A percentile compares a stretch with the other conserved stretches of the same genome.
phyloP scores from a whole-genome alignment of 2,888 invertebrate genomes.

The Candidula unifasciata region DNA sequence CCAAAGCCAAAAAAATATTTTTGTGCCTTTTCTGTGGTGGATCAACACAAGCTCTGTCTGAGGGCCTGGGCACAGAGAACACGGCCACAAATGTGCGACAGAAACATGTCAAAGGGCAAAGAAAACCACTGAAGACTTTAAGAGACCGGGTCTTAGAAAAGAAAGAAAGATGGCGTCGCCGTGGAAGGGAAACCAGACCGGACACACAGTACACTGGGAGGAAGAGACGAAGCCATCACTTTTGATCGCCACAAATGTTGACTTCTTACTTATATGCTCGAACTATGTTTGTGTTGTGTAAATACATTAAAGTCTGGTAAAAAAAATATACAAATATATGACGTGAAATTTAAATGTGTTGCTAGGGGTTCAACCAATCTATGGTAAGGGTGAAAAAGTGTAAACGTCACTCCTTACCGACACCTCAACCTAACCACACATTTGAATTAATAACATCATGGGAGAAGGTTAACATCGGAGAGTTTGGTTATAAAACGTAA shows the following conservation, averaged over 20 bases:
- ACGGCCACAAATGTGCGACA: conserved; percentile 25
- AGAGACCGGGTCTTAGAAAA: conserved; percentile 95
- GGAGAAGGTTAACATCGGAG: no score
- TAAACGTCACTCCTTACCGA: no score
- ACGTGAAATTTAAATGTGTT: no score
- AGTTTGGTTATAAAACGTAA: no score
- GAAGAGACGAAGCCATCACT: conserved; percentile 81
- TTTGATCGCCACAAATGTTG: conserved; percentile 16
- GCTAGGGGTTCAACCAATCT: no score
- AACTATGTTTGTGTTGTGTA: not conserved
- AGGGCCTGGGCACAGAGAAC: conserved; percentile 84
- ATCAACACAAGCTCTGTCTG: conserved; percentile 84
- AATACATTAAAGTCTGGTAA: conserved; percentile 17
- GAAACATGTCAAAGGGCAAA: conserved; percentile 75
- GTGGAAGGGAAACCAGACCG: conserved; percentile 81
- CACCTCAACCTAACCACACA: no score
- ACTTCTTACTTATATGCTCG: not conserved
- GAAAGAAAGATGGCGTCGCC: conserved; percentile 91
- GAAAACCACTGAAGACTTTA: conserved; percentile 86
- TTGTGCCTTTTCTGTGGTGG: conserved; percentile 97
- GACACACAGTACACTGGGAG: conserved; percentile 95
- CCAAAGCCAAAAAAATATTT: conserved; percentile 97
- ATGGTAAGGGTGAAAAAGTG: no score
- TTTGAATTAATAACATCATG: no score
- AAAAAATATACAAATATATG: no score